Percentiles rank a stretch among this genome's conserved stretches.
Conservation (phyloP, 2,888 invertebrate species). For the Pandemis heparana region DNA sequence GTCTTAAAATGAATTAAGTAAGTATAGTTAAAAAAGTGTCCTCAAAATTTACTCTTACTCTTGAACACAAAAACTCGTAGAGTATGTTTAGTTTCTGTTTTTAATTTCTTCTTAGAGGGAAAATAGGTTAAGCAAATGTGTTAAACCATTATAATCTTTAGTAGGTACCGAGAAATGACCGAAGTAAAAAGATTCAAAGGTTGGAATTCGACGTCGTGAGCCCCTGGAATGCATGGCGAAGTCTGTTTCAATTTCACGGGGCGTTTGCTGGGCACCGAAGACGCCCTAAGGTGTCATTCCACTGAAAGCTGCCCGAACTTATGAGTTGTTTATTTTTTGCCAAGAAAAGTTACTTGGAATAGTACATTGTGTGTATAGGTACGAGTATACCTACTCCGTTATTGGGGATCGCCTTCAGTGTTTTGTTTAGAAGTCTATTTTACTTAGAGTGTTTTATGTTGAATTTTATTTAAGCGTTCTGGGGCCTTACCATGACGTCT, state of each 20-base stretch:
- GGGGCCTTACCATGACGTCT: too few relatives aligned
- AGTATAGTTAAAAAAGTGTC: too few relatives aligned
- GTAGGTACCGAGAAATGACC: slow-evolving; percentile 32
- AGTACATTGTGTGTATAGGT: background rate
- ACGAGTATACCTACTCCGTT: background rate
- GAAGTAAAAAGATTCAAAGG: slow-evolving; percentile 65
- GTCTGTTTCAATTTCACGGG: slow-evolving; percentile 84
- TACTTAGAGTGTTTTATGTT: background rate
- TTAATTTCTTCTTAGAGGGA: too few relatives aligned
- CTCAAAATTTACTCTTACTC: too few relatives aligned
- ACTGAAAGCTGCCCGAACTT: slow-evolving; percentile 73
- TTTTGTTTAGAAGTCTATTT: background rate
- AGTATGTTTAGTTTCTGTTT: too few relatives aligned
- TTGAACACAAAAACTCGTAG: too few relatives aligned
- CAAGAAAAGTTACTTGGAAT: slow-evolving; percentile 54
- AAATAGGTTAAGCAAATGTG: background rate
- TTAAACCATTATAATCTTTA: slow-evolving; percentile 18
- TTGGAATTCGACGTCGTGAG: slow-evolving; percentile 63
- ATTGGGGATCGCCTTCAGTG: background rate
- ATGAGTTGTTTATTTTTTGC: slow-evolving; percentile 74
- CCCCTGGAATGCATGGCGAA: slow-evolving; percentile 65
- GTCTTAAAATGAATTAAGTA: too few relatives aligned
- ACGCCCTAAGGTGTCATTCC: slow-evolving; percentile 82
- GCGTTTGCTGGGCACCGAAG: slow-evolving; percentile 81
- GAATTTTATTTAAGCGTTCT: background rate